phyloP scores from a whole-genome alignment of 2,888 invertebrate genomes.

The Panopea generosa region DNA sequence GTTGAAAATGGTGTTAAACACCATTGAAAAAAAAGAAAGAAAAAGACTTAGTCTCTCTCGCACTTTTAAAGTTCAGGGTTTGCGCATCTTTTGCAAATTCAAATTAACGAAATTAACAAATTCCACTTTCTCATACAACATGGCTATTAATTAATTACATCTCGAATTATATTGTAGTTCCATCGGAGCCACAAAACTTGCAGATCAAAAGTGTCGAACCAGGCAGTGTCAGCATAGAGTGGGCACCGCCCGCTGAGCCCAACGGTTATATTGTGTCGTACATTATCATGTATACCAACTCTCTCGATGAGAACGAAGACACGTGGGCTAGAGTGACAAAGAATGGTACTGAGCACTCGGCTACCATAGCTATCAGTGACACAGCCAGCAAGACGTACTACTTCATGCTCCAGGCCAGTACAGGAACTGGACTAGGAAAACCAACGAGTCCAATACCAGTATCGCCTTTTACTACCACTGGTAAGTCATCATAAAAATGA shows the following conservation, averaged over 20 bases:
- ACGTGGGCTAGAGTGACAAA: conserved; percentile 37
- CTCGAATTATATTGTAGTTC: conserved; percentile 86
- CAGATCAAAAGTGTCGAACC: conserved; percentile 87
- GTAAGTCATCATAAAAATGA: too few relatives aligned
- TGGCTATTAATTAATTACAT: too few relatives aligned
- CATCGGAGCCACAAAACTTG: conserved; percentile 87
- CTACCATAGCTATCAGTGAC: conserved; percentile 29
- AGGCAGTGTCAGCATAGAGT: conserved; percentile 87
- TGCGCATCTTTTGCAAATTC: too few relatives aligned
- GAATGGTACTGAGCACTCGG: conserved; percentile 38
- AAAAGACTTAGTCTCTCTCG: too few relatives aligned
- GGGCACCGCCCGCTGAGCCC: conserved; percentile 87
- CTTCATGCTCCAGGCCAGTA: conserved; percentile 86
- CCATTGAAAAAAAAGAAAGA: too few relatives aligned
- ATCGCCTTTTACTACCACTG: too few relatives aligned
- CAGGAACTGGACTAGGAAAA: conserved; percentile 86
- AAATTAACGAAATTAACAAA: too few relatives aligned
- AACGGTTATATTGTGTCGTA: conserved; percentile 88
- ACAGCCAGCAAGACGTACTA: conserved; percentile 82
- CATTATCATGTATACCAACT: conserved; percentile 86
- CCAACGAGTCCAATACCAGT: conserved; percentile 74
- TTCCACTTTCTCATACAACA: too few relatives aligned
- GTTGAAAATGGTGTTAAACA: too few relatives aligned
- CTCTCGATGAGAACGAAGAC: conserved; percentile 13
- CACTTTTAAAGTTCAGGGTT: too few relatives aligned